Conservation (phyloP, 2,888 invertebrate species). For the Drosophila atroscutellata region DNA sequence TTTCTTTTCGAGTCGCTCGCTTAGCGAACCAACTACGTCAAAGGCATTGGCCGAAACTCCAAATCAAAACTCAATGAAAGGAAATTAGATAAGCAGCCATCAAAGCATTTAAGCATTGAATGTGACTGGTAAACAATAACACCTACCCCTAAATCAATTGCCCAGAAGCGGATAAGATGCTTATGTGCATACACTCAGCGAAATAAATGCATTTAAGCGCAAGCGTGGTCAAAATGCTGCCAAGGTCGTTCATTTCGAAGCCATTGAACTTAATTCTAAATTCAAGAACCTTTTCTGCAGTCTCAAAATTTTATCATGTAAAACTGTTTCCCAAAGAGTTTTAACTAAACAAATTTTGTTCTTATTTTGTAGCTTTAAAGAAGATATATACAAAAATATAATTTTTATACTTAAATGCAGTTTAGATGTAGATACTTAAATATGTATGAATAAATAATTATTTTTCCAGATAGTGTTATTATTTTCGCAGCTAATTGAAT, state of each 20-base stretch:
- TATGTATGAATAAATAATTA: not conserved
- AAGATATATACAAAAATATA: not conserved
- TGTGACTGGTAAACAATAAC: not conserved
- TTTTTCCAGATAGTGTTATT: not conserved
- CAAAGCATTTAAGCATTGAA: not conserved
- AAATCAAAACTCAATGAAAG: conserved; percentile 45
- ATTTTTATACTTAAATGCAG: not conserved
- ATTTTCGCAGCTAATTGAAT: too few species aligned
- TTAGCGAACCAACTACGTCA: conserved; percentile 9
- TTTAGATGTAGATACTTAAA: not conserved
- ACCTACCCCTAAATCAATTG: conserved; percentile 46
- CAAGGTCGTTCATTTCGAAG: not conserved
- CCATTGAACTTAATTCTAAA: not conserved
- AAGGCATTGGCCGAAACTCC: conserved; percentile 61
- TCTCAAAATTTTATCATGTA: not conserved
- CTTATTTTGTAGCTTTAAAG: not conserved
- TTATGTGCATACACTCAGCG: conserved; percentile 42
- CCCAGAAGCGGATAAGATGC: conserved; percentile 49
- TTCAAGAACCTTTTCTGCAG: not conserved
- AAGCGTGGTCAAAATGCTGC: not conserved
- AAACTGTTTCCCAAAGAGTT: not conserved
- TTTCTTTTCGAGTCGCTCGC: conserved; percentile 14
- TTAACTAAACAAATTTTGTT: not conserved
- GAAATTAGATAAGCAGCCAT: conserved; percentile 65
- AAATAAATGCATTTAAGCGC: not conserved